Base-by-base conservation (phyloP, 1,140 invertebrate genomes). In the Varroa destructor region DNA sequence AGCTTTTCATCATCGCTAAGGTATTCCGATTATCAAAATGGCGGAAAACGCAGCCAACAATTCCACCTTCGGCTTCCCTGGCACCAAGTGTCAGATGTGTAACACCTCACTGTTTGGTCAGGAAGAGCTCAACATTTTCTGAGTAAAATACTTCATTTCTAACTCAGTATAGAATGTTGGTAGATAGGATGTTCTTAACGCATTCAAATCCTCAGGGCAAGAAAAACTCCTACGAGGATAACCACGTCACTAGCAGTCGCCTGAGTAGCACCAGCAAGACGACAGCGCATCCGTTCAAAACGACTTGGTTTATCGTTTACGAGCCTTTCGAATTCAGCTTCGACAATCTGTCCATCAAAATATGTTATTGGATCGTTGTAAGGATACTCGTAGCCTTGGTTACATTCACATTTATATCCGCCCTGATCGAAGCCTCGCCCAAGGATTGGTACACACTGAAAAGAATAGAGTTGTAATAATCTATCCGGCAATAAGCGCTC, bases 341-440 rank as follows among this genome's bases (percentile, higher is more conserved):
- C 94, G 54, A 97, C 87, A 36, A 94, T 82, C 81, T 97, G 93
- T 0, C 94, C 94, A 80, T 97, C 93, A 78, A 90, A 96, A 79
- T 96, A 98, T 2, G 89, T 96, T 76, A 89, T 93, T 3, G 85
- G 82, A 81, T 93, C 92, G 81, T 95, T 92, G 79, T 93, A 97
- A 0, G 93, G 93, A 84, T 97, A 98, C 79, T 98, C 95, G 78
- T 87, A 98, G 42, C 93, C 94, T 82, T 97, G 93, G 71, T 90
- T 86, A 78, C 94, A 98, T 79, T 97, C 93, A 80, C 95, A 98
- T 81, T 98, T 97, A 81, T 98, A 98, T n/a, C 91, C 91, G 70
- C 93, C 93, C 12, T 86, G 86, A 74, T 92, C 87, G 79, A 91
- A 95, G 61, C 90, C 89, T 78, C 91, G 84, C 14, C 93, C 92